Evolutionary conservation across 2,113 vertebrate genomes (phyloP).

Genomic region (Falco punctatus): DNA sequence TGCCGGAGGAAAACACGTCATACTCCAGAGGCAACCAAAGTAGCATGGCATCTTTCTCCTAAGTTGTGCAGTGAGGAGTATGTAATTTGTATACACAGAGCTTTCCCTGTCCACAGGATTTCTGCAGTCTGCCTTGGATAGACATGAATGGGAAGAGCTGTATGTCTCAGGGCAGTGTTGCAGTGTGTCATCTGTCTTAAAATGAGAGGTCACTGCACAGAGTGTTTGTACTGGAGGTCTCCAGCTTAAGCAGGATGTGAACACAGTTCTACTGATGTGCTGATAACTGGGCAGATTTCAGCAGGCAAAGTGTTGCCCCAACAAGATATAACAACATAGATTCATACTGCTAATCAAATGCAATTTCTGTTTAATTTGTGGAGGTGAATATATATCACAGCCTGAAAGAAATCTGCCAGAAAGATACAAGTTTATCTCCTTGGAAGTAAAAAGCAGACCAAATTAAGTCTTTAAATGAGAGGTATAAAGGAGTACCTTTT

Average conservation of each 20-base stretch:
- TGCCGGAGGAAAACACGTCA: background rate
- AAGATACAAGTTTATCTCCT: background rate
- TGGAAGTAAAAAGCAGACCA: background rate
- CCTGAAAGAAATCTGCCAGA: background rate
- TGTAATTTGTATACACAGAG: background rate
- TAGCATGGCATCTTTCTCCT: accelerated
- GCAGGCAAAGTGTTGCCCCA: background rate
- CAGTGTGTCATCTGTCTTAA: background rate
- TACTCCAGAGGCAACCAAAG: background rate
- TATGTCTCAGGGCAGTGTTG: background rate
- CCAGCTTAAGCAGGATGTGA: background rate
- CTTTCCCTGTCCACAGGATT: background rate
- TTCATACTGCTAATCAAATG: background rate
- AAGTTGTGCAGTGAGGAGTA: background rate
- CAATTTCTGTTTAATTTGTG: background rate
- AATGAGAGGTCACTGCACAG: background rate
- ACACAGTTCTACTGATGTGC: background rate
- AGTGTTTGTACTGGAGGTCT: background rate
- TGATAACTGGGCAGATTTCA: background rate
- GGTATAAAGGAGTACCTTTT: background rate
- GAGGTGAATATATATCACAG: background rate
- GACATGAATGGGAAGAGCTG: background rate
- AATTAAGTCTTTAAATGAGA: background rate
- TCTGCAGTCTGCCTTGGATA: background rate
- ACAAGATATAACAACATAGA: background rate